phyloP scores from a whole-genome alignment of 2,113 vertebrate species.

The Monopterus albus region DNA sequence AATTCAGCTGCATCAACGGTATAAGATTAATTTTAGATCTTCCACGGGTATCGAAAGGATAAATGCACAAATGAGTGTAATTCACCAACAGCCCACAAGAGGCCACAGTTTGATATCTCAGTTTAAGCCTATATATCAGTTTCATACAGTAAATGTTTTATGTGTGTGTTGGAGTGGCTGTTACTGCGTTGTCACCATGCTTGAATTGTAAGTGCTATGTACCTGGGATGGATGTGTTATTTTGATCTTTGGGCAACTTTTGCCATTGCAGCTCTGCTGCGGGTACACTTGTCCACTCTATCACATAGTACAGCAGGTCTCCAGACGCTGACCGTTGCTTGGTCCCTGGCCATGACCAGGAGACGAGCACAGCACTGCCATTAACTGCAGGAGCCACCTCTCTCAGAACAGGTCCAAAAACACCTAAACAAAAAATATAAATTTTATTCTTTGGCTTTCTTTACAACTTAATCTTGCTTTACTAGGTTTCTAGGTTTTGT shows the following conservation, averaged over 20 bases:
- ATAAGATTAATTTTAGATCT: not conserved
- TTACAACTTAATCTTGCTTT: not conserved
- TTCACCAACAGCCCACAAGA: conserved; percentile 43
- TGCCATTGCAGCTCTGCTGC: conserved; percentile 63
- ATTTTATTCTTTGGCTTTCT: not conserved
- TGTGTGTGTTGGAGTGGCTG: no score
- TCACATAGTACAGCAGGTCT: conserved; percentile 57
- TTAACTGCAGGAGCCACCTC: conserved; percentile 22
- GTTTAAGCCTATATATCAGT: not conserved
- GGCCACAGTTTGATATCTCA: conserved; percentile 14
- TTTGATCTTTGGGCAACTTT: conserved; percentile 47
- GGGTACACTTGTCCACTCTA: conserved; percentile 68
- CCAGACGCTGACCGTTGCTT: not conserved
- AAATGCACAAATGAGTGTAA: not conserved
- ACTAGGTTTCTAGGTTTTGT: no score
- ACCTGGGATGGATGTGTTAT: conserved; percentile 71
- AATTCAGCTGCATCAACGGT: not conserved
- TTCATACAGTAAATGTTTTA: no score
- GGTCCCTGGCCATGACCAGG: conserved; percentile 54
- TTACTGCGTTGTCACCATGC: no score
- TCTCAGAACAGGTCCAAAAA: conserved; percentile 37
- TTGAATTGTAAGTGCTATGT: no score
- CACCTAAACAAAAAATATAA: conserved; percentile 46
- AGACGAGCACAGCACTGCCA: conserved; percentile 42
- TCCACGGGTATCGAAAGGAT: not conserved